Percentiles rank a stretch among this genome's conserved stretches.
Conservation (phyloP, 2,797 vertebrate species). For the Clamator glandarius region DNA sequence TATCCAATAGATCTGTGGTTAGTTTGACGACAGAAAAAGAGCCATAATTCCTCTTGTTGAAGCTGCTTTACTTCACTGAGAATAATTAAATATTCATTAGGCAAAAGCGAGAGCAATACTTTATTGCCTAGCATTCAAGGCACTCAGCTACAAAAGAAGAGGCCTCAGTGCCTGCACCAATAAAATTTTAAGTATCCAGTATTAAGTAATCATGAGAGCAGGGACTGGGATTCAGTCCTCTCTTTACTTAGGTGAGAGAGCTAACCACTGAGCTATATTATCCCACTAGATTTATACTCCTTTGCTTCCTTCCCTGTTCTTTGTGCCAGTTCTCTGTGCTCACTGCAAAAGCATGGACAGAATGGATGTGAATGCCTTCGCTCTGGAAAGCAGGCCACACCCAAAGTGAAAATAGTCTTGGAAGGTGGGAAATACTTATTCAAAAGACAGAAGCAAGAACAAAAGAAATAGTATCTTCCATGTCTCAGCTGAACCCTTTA, state of each 20-base stretch:
- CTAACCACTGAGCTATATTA: not conserved
- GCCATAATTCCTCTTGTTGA: constrained; percentile 11
- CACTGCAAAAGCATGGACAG: not conserved
- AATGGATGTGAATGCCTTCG: not conserved
- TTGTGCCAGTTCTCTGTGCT: not conserved
- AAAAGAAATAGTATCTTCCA: not conserved
- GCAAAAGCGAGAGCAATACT: constrained; percentile 37
- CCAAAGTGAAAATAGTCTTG: not conserved
- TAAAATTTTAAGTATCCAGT: constrained; percentile 63
- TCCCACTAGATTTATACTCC: not conserved
- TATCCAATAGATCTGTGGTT: constrained; percentile 1
- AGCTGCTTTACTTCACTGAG: constrained; percentile 30
- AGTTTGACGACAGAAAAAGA: constrained; percentile 11
- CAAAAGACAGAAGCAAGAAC: not conserved
- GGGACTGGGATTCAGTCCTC: constrained; percentile 8
- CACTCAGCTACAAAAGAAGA: constrained; percentile 30
- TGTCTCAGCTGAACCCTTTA: not conserved
- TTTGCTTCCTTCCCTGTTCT: not conserved
- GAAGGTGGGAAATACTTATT: not conserved
- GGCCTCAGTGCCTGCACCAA: not conserved
- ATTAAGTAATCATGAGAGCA: constrained; percentile 64
- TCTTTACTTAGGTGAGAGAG: constrained; percentile 30
- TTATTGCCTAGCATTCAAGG: constrained; percentile 10
- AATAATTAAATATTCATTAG: constrained; percentile 60
- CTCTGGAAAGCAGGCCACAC: not conserved